Percentiles rank a stretch among this genome's conserved stretches.
phyloP scores from a whole-genome alignment of 2,888 invertebrate species.

The Harpalus rufipes region DNA sequence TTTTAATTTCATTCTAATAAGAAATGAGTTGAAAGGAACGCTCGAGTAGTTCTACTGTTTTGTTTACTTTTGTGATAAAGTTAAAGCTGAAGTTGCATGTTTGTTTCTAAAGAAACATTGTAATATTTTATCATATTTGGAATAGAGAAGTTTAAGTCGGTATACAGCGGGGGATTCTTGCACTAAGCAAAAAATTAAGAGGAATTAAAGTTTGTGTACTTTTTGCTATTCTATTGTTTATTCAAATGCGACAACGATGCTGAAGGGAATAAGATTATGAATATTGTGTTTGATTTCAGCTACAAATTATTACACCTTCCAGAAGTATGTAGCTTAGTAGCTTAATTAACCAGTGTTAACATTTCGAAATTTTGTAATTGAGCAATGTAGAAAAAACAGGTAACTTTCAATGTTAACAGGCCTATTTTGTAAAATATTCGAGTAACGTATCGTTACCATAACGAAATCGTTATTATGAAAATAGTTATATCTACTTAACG shows the following conservation, averaged over 20 bases:
- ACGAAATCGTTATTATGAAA: too few relatives aligned
- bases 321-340: too few relatives aligned
- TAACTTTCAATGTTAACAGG: too few relatives aligned
- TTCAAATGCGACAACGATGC: neutral
- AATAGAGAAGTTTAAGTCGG: neutral
- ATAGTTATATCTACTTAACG: too few relatives aligned
- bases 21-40: conserved; percentile 42
- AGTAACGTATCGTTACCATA: too few relatives aligned
- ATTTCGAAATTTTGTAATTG: too few relatives aligned
- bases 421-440: too few relatives aligned
- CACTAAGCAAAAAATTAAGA: neutral
- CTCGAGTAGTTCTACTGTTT: conserved; percentile 5
- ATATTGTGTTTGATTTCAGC: neutral
- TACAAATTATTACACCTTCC: too few relatives aligned
- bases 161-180: neutral
- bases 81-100: conserved; percentile 40
- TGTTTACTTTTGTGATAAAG: conserved; percentile 45
- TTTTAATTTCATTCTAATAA: conserved; percentile 52
- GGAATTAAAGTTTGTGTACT: neutral
- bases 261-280: neutral
- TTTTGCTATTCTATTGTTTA: neutral
- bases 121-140: conserved; percentile 49
- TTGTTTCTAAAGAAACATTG: conserved; percentile 47
- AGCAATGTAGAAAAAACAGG: too few relatives aligned
- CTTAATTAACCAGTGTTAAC: too few relatives aligned